These are phyloP conservation scores for Mormyrus proboscirostris DNA, from an alignment of 2,797 vertebrate genomes.

Conservation along the genomic window DNA sequence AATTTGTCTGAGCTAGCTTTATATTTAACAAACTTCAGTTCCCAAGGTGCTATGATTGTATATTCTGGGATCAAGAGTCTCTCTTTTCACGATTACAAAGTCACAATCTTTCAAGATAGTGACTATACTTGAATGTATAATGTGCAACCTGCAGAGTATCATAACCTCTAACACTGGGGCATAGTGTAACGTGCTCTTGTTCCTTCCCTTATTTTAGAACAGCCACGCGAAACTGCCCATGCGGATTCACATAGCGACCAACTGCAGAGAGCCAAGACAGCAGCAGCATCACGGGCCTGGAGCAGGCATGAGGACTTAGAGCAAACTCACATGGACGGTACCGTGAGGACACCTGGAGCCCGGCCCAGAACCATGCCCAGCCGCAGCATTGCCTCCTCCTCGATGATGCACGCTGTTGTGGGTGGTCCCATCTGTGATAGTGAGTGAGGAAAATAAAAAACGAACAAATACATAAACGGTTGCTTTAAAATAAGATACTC, in stretches of 20 bases:
- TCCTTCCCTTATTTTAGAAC: conserved; percentile 39
- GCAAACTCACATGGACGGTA: conserved; percentile 50
- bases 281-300: conserved; percentile 30
- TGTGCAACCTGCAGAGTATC: not conserved
- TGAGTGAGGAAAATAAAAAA: conserved; percentile 46
- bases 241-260: conserved; percentile 15
- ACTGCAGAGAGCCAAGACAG: conserved; percentile 10
- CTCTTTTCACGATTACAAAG: not conserved
- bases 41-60: not conserved
- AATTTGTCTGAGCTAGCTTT: not conserved
- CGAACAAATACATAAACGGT: not conserved
- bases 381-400: conserved; percentile 65
- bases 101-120: not conserved
- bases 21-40: not conserved
- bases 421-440: conserved; percentile 44
- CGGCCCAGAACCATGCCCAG: conserved; percentile 34
- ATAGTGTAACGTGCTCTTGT: not conserved
- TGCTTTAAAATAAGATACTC: not conserved
- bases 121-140: not conserved
- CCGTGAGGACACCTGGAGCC: conserved; percentile 54
- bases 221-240: conserved; percentile 33
- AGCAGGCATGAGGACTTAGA: conserved; percentile 58
- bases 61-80: not conserved
- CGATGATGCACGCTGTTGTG: conserved; percentile 57
- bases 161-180: not conserved